phyloP scores from a whole-genome alignment of 1,140 invertebrate species.

The Oscheius sp. region DNA sequence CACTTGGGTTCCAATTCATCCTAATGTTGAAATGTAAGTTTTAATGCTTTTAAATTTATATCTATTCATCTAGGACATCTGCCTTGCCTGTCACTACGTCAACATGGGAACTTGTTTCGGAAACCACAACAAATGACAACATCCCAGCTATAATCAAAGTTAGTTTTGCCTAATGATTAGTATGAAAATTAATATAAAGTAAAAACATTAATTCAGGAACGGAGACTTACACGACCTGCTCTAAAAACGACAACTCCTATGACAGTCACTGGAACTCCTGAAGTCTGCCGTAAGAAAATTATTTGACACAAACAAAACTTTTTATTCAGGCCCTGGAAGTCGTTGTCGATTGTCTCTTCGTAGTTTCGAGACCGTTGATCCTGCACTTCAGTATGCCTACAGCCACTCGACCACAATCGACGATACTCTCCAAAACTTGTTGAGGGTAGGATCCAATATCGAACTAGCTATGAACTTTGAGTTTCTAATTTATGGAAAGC shows the following conservation, averaged over 20 bases:
- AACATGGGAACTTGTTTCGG: background rate
- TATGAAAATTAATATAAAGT: too few relatives aligned
- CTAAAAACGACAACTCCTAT: background rate
- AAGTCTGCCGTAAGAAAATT: too few relatives aligned
- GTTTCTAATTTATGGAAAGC: too few relatives aligned
- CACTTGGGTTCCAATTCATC: too few relatives aligned
- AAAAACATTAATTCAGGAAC: too few relatives aligned
- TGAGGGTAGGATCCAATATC: constrained; percentile 37
- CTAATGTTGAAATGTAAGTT: too few relatives aligned
- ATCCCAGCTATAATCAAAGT: constrained; percentile 16
- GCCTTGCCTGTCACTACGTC: background rate
- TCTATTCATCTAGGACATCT: too few relatives aligned
- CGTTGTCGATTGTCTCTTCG: constrained; percentile 32
- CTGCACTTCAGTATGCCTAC: constrained; percentile 43
- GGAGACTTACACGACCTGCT: too few relatives aligned
- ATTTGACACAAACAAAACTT: background rate
- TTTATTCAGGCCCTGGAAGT: constrained; percentile 38
- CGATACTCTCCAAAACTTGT: constrained; percentile 35
- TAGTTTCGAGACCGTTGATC: constrained; percentile 44
- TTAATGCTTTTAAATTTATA: too few relatives aligned
- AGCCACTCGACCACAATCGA: constrained; percentile 40
- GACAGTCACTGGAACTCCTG: background rate
- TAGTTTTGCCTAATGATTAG: background rate
- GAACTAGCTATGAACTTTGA: background rate
- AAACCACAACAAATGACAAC: constrained; percentile 5